Conservation (phyloP, 2,888 invertebrate genomes). For the Agonum fuliginosum region DNA sequence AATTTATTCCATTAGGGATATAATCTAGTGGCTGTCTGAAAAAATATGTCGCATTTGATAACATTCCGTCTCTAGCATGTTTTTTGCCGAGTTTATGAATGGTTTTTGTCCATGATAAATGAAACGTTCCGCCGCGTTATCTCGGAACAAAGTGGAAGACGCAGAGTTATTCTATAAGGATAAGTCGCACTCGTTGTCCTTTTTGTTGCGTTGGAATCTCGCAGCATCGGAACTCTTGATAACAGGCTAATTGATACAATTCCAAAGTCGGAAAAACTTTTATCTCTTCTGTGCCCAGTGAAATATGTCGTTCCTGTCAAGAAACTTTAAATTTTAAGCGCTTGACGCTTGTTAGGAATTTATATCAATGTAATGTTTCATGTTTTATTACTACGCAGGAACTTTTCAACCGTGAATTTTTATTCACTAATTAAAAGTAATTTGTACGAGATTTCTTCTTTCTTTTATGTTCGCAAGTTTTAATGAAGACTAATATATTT, state of each 20-base stretch:
- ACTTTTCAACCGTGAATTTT: background rate
- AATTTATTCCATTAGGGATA: slow-evolving; percentile 45
- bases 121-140: slow-evolving; percentile 14
- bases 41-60: slow-evolving; percentile 51
- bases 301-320: slow-evolving; percentile 36
- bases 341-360: slow-evolving; percentile 14
- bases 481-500: too few species aligned
- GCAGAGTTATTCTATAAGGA: slow-evolving; percentile 42
- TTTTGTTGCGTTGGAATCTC: slow-evolving; percentile 4
- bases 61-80: slow-evolving; percentile 36
- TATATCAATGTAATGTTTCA: background rate
- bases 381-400: background rate
- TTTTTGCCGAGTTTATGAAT: slow-evolving; percentile 43
- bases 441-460: too few species aligned
- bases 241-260: slow-evolving; percentile 48
- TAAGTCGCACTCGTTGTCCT: background rate
- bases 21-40: slow-evolving; percentile 39
- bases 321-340: slow-evolving; percentile 21
- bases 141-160: slow-evolving; percentile 45
- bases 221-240: slow-evolving; percentile 17
- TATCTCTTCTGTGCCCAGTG: slow-evolving; percentile 21
- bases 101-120: slow-evolving; percentile 42
- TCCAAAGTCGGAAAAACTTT: slow-evolving; percentile 38
- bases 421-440: background rate
- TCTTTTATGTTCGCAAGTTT: too few species aligned